Percentiles rank a stretch among this genome's conserved stretches.
These are phyloP conservation scores for Clepsis dumicolana DNA, from an alignment of 2,888 invertebrate species.

Conservation along the genomic window DNA sequence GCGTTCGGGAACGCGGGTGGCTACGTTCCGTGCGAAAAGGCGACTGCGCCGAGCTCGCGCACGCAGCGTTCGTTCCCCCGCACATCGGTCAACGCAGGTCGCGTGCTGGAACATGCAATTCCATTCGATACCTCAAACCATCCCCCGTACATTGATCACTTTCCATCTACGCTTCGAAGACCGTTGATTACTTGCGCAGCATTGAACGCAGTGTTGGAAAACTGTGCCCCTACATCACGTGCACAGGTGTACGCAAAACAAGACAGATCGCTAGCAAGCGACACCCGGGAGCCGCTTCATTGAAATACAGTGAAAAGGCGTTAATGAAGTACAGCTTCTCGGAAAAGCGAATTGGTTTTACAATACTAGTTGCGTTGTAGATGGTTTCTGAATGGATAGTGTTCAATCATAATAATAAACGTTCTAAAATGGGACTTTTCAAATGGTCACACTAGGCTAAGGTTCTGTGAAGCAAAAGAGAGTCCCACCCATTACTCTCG, in stretches of 20 bases:
- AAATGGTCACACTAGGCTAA: too few species aligned
- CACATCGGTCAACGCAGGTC: constrained; percentile 67
- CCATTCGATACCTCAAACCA: constrained; percentile 43
- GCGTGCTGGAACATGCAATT: constrained; percentile 48
- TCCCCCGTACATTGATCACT: constrained; percentile 49
- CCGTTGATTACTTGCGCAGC: constrained; percentile 3
- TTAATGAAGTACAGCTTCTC: constrained; percentile 45
- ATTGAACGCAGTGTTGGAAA: neutral
- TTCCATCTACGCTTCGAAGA: constrained; percentile 6
- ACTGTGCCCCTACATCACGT: constrained; percentile 24
- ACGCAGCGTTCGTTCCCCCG: constrained; percentile 70
- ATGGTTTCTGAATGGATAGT: too few species aligned
- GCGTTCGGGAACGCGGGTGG: constrained; percentile 57
- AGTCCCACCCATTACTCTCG: too few species aligned
- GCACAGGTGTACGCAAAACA: constrained; percentile 17
- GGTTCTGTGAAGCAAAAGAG: too few species aligned
- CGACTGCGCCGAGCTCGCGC: constrained; percentile 64
- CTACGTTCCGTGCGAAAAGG: constrained; percentile 70
- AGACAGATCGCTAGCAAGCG: constrained; percentile 17
- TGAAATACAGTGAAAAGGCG: constrained; percentile 46
- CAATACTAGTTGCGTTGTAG: neutral
- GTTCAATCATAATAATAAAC: too few species aligned
- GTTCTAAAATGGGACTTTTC: too few species aligned
- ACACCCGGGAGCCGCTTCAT: constrained; percentile 24
- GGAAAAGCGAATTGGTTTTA: constrained; percentile 43